A percentile compares a stretch with the other conserved stretches of the same genome.
These are phyloP conservation scores for Drosophila incognita DNA, from an alignment of 2,888 invertebrate species.

Conservation along the genomic window DNA sequence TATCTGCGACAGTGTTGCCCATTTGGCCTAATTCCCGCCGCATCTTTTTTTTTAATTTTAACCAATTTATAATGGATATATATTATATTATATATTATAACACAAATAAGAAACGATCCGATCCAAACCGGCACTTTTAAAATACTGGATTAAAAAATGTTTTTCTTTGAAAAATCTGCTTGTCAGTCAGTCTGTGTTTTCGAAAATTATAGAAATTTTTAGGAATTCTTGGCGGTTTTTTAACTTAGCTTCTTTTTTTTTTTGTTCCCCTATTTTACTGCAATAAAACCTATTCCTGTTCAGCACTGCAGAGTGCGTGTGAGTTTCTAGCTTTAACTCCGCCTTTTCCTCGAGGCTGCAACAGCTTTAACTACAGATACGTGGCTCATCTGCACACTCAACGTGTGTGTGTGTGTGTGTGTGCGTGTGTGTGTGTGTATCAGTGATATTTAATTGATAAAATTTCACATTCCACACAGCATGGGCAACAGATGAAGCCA, in stretches of 20 bases:
- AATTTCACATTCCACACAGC: conserved; percentile 75
- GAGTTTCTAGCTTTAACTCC: conserved; percentile 17
- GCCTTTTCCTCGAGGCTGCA: conserved; percentile 41
- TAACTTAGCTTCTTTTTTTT: background rate
- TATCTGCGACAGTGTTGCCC: conserved; percentile 2
- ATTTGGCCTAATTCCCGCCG: background rate
- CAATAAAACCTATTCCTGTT: background rate
- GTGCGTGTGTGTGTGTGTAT: conserved; percentile 3
- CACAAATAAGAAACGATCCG: too few species aligned
- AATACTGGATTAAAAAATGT: too few species aligned
- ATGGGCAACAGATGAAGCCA: conserved; percentile 1
- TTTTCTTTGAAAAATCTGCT: too few species aligned
- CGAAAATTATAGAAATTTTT: too few species aligned
- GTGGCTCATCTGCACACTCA: conserved; percentile 16
- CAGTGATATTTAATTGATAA: conserved; percentile 74
- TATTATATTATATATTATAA: too few species aligned
- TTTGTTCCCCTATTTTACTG: background rate
- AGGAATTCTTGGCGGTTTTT: background rate
- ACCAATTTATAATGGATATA: too few species aligned
- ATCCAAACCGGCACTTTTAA: too few species aligned
- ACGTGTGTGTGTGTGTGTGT: background rate
- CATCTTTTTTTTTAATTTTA: too few species aligned
- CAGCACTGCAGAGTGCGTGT: background rate
- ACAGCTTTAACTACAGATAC: conserved; percentile 27
- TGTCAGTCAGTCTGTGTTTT: too few species aligned